phyloP scores from a whole-genome alignment of 2,113 vertebrate species.

The Elanoides forficatus region DNA sequence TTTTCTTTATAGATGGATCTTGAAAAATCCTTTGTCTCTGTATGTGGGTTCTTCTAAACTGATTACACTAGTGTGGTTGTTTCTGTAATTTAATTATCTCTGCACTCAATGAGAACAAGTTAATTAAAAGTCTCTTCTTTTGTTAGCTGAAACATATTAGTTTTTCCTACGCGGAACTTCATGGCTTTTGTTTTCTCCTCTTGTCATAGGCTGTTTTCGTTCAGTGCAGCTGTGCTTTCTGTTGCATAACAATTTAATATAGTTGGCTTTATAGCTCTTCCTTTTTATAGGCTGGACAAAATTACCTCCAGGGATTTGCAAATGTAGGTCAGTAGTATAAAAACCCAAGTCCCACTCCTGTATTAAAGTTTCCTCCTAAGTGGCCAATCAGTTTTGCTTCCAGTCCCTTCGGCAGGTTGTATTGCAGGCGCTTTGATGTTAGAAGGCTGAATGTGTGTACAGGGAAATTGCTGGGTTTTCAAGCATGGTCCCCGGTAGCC shows the following conservation, averaged over 20 bases:
- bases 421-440: background rate
- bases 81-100: constrained; percentile 48
- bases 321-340: constrained; percentile 49
- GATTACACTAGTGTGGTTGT: constrained; percentile 1
- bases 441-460: background rate
- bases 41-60: background rate
- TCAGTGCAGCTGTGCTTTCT: background rate
- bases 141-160: background rate
- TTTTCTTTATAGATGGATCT: background rate
- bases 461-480: background rate
- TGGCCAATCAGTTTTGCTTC: background rate
- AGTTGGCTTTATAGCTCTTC: background rate
- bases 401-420: background rate
- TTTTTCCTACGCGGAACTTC: background rate
- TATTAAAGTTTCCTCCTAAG: background rate
- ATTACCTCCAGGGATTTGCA: background rate
- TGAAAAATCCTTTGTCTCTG: constrained; percentile 21
- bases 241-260: background rate
- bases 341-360: background rate
- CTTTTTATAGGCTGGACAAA: background rate
- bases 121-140: constrained; percentile 25
- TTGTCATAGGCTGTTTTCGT: background rate
- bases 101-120: background rate
- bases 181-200: constrained; percentile 7
- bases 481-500: rapidly evolving